A percentile compares a stretch with the other conserved stretches of the same genome.
phyloP scores from a whole-genome alignment of 1,140 invertebrate genomes.

The Centruroides vittatus region DNA sequence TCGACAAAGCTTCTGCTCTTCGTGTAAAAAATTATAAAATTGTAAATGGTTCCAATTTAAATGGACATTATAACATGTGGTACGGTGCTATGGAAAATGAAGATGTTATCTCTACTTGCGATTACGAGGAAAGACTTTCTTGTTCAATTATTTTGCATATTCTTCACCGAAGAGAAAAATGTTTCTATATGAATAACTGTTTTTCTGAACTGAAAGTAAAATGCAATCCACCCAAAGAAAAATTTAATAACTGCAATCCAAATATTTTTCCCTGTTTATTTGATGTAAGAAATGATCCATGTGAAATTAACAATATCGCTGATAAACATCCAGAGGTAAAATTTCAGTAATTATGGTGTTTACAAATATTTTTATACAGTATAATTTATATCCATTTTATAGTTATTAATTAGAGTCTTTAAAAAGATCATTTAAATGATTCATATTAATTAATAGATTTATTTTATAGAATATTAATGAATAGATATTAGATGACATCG shows the following conservation, averaged over 20 bases:
- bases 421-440: too few species aligned
- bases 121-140: constrained; percentile 18
- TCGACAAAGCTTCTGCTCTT: constrained; percentile 50
- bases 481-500: too few species aligned
- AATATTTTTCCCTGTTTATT: constrained; percentile 24
- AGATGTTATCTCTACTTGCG: constrained; percentile 8
- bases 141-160: constrained; percentile 14
- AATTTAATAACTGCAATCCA: constrained; percentile 16
- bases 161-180: too few species aligned
- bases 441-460: too few species aligned
- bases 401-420: too few species aligned
- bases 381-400: too few species aligned
- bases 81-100: neutral
- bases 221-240: too few species aligned
- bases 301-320: constrained; percentile 29
- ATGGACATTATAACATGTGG: constrained; percentile 18
- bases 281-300: constrained; percentile 28
- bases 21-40: constrained; percentile 66
- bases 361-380: too few species aligned
- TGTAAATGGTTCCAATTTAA: constrained; percentile 43
- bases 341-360: too few species aligned
- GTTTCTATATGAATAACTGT: too few species aligned
- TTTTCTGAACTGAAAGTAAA: too few species aligned
- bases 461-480: too few species aligned
- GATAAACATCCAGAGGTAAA: constrained; percentile 18